phyloP scores from a whole-genome alignment of 2,797 vertebrate genomes.

The Gastrophryne carolinensis region DNA sequence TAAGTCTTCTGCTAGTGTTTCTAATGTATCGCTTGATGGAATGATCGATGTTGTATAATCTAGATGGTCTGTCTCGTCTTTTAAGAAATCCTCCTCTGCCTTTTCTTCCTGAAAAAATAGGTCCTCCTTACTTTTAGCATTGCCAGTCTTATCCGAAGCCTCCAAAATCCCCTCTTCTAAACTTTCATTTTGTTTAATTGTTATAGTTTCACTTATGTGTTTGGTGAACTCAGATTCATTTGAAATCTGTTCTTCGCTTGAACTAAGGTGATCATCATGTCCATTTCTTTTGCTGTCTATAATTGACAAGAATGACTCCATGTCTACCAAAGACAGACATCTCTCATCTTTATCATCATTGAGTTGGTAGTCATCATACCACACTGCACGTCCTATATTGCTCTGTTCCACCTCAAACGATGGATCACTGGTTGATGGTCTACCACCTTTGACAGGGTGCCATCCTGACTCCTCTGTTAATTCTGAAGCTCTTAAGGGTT shows the following conservation, averaged over 20 bases:
- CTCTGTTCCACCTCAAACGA: background rate
- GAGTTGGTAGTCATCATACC: conserved; percentile 7
- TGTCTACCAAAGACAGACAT: background rate
- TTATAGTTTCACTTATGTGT: background rate
- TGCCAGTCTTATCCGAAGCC: background rate
- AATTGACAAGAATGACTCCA: background rate
- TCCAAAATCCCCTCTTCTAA: background rate
- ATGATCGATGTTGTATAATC: background rate
- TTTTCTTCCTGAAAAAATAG: background rate
- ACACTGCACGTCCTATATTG: background rate
- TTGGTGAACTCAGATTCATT: background rate
- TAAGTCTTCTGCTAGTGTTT: background rate
- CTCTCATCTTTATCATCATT: background rate
- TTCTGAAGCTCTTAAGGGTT: background rate
- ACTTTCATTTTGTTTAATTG: background rate
- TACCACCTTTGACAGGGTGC: background rate
- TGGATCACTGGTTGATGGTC: background rate
- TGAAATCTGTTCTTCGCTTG: background rate
- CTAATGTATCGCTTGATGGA: background rate
- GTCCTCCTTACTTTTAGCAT: background rate
- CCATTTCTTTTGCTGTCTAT: background rate
- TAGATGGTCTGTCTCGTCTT: background rate
- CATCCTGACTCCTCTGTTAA: background rate
- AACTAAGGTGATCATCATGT: background rate
- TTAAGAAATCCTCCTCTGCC: background rate